Percentiles rank a stretch among this genome's conserved stretches.
Evolutionary conservation across 2,888 invertebrate species (phyloP).

Genomic region (Trichogramma evanescens): DNA sequence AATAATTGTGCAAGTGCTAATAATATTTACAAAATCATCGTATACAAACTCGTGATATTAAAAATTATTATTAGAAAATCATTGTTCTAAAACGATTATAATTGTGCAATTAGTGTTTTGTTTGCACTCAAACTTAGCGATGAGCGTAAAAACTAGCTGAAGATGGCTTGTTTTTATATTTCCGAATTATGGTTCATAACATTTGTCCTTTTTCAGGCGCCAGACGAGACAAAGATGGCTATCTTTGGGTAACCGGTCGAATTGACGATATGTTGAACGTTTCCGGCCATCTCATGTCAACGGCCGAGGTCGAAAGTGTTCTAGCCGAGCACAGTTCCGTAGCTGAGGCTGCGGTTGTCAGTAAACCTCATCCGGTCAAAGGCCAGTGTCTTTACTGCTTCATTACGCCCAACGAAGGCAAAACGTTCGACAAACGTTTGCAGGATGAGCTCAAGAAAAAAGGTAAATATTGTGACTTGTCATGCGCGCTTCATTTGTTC

Average conservation of each 20-base stretch:
- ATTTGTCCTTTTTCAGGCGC: slow-evolving; percentile 59
- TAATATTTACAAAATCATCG: too few relatives aligned
- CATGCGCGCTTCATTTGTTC: neutral
- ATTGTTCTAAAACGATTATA: too few relatives aligned
- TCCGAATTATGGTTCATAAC: neutral
- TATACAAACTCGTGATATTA: too few relatives aligned
- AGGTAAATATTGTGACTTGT: slow-evolving; percentile 36
- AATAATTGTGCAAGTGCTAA: too few relatives aligned
- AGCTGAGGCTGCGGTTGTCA: slow-evolving; percentile 93
- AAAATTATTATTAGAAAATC: too few relatives aligned
- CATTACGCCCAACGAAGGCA: slow-evolving; percentile 79
- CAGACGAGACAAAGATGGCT: slow-evolving; percentile 85
- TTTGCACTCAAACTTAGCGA: too few relatives aligned
- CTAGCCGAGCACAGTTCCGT: slow-evolving; percentile 71
- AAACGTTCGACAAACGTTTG: slow-evolving; percentile 62
- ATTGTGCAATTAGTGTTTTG: too few relatives aligned
- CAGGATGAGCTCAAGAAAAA: slow-evolving; percentile 64
- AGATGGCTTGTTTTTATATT: neutral
- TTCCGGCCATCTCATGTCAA: slow-evolving; percentile 95
- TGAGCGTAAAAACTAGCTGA: too few relatives aligned
- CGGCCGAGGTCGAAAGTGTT: slow-evolving; percentile 85
- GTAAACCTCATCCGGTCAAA: slow-evolving; percentile 88
- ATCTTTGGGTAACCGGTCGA: slow-evolving; percentile 92
- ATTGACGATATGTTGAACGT: slow-evolving; percentile 99
- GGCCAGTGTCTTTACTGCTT: slow-evolving; percentile 97